Base-by-base conservation (phyloP, 2,888 invertebrate species). In the Lissocephala sabroskyi region DNA sequence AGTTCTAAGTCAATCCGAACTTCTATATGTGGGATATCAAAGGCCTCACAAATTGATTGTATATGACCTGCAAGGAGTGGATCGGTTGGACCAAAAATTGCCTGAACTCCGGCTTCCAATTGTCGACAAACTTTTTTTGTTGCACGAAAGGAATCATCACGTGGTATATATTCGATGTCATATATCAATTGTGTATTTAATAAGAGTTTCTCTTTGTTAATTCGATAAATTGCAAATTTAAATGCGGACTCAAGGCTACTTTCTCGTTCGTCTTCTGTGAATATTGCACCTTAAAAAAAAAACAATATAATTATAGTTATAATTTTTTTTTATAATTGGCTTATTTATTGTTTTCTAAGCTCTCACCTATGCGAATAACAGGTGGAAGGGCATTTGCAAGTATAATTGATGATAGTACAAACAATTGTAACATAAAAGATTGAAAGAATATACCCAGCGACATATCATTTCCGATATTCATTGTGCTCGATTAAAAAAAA, bases 181-280 rank as follows among this genome's bases (percentile, higher is more conserved):
- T 96, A 96, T n/a, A 95, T 91, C 32, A 97, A 87, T 2, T 95
- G 94, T 1, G 93, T 94, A 77, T 95, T 92, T 0, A 96, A 92
- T 46, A 97, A 86, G 11, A 97, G 86, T 46, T 92, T 88, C 76
- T 96, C 95, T 79, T 95, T 93, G 86, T 97, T 97, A 79, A 97
- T 94, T 62, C 93, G 89, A 85, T 96, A 95, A 10, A 97, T 94
- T 5, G 97, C 96, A 86, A 96, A 96, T 80, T 96, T 96, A 86
- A 97, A 97, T 1, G 97, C 96, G 62, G 95, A 86, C 84, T 96
- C 96, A 0, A 93, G 89, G 57, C 93, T 93, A 62, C 92, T 93
- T 61, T 94, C 94, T 56, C 92, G 91, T 57, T 94, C 91, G 74
- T 97, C 95, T 78, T 95, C 95, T 0, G 94, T 93, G 85, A 97